Percentiles rank a stretch among this genome's conserved stretches.
These are phyloP conservation scores for Cantharis rufa DNA, from an alignment of 2,888 invertebrate species.

Conservation along the genomic window DNA sequence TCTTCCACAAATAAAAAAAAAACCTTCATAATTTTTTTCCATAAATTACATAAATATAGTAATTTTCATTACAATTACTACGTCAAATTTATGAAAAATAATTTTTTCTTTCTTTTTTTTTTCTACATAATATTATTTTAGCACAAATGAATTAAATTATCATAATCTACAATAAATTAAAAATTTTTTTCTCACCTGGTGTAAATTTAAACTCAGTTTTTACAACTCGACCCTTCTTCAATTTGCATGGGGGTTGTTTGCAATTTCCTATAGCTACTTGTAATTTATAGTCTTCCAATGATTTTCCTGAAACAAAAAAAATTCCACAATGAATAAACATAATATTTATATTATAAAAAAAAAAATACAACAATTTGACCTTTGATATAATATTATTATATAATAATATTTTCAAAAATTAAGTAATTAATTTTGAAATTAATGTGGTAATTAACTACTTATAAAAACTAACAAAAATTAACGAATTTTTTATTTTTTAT, in stretches of 20 bases:
- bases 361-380: no score
- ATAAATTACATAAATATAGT: no score
- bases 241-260: constrained; percentile 65
- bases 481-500: no score
- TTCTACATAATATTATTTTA: neutral
- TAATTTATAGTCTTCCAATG: constrained; percentile 41
- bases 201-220: constrained; percentile 63
- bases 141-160: neutral
- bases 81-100: no score
- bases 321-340: no score
- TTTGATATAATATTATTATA: no score
- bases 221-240: constrained; percentile 65
- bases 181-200: constrained; percentile 58
- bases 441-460: neutral
- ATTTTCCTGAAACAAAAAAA: constrained; percentile 56
- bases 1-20: no score
- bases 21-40: no score
- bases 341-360: no score
- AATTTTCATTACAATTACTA: no score
- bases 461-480: neutral
- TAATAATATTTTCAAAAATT: no score
- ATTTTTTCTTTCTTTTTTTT: neutral
- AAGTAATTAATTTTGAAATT: no score
- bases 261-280: constrained; percentile 63
- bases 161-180: neutral